These are phyloP conservation scores for Pluvialis apricaria DNA, from an alignment of 2,113 vertebrate species.

Conservation along the genomic window DNA sequence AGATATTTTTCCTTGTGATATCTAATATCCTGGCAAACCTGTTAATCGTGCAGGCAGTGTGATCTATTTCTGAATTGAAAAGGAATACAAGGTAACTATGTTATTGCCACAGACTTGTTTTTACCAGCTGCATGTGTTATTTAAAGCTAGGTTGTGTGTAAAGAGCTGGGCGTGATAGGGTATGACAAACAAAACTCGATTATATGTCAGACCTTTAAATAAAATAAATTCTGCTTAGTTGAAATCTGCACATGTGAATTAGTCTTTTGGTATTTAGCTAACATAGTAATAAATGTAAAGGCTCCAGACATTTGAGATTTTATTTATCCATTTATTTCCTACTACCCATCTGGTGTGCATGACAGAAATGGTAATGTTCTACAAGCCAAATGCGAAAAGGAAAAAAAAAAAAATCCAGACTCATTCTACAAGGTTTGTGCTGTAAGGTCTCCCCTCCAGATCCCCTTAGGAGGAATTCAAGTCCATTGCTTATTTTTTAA, in stretches of 20 bases:
- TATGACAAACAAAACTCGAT: slow-evolving; percentile 8
- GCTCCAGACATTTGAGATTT: slow-evolving; percentile 38
- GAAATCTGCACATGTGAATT: neutral
- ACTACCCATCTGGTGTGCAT: slow-evolving; percentile 17
- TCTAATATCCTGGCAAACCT: neutral
- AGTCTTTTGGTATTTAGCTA: slow-evolving; percentile 49
- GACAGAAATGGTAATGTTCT: neutral
- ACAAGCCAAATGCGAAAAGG: neutral
- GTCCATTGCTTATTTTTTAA: neutral
- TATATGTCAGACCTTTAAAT: slow-evolving; percentile 44
- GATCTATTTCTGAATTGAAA: neutral
- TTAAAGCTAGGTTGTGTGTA: neutral
- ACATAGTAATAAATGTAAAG: slow-evolving; percentile 23
- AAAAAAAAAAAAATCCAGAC: neutral
- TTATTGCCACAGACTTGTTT: neutral
- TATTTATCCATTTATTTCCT: slow-evolving; percentile 51
- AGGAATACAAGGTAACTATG: neutral
- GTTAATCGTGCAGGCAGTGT: neutral
- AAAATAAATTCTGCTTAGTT: slow-evolving; percentile 4
- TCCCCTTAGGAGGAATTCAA: neutral
- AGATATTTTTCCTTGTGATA: neutral
- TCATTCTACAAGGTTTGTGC: neutral
- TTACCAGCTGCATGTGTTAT: slow-evolving; percentile 3
- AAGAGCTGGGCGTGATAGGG: neutral
- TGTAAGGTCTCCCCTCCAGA: neutral